A percentile compares a stretch with the other conserved stretches of the same genome.
These are phyloP conservation scores for Calonectris borealis DNA, from an alignment of 2,113 vertebrate species.

Conservation along the genomic window DNA sequence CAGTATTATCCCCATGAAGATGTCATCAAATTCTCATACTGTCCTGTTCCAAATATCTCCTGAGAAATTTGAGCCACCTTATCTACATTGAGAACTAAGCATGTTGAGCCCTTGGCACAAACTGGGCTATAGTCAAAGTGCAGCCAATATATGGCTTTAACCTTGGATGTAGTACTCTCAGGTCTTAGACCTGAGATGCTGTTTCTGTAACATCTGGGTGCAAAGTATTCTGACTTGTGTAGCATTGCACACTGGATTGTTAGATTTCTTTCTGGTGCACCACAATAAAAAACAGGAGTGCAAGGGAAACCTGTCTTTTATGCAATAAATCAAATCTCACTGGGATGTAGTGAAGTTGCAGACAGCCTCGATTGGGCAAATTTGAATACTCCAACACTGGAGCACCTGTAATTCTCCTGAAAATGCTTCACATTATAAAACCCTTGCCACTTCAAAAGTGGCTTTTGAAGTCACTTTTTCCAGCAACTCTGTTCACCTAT, in stretches of 20 bases:
- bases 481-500: background rate
- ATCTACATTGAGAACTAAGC: background rate
- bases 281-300: background rate
- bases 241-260: background rate
- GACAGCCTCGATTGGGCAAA: background rate
- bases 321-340: background rate
- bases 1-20: background rate
- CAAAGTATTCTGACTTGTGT: fast-evolving
- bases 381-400: background rate
- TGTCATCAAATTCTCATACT: background rate
- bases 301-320: background rate
- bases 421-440: background rate
- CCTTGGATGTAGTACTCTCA: background rate
- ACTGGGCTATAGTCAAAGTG: background rate
- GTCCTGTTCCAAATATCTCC: background rate
- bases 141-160: background rate
- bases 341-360: background rate
- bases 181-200: background rate
- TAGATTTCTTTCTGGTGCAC: background rate
- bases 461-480: background rate
- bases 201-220: background rate
- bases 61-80: background rate
- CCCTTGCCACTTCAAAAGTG: background rate
- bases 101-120: background rate
- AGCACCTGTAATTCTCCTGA: background rate